phyloP scores from a whole-genome alignment of 2,797 vertebrate genomes.

The Acropternis orthonyx region DNA sequence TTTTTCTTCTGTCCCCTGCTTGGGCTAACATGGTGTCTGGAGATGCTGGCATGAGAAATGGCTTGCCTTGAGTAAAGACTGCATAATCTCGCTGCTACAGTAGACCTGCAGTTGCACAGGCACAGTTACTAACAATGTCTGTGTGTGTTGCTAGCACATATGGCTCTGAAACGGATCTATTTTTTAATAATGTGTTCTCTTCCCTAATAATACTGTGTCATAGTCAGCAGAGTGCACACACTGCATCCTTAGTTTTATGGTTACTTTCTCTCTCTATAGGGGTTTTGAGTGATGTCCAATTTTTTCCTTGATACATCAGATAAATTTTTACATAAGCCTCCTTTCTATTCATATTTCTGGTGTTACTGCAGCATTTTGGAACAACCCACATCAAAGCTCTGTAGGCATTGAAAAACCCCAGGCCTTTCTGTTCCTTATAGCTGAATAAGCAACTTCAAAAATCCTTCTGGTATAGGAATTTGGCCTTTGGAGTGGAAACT shows the following conservation, averaged over 20 bases:
- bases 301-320: constrained; percentile 13
- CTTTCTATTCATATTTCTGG: neutral
- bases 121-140: neutral
- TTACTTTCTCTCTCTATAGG: constrained; percentile 13
- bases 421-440: neutral
- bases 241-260: constrained; percentile 11
- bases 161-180: neutral
- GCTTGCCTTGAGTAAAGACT: neutral
- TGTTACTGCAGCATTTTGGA: constrained; percentile 8
- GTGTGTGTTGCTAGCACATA: neutral
- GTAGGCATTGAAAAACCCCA: neutral
- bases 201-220: neutral
- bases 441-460: neutral
- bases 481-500: neutral
- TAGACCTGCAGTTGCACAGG: neutral
- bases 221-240: neutral
- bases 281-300: constrained; percentile 11
- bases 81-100: neutral
- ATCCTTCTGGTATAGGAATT: neutral
- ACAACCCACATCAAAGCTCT: constrained; percentile 4
- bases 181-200: constrained; percentile 1
- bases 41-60: neutral
- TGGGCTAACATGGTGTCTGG: neutral
- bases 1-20: neutral
- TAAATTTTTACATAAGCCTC: neutral